phyloP scores from a whole-genome alignment of 2,797 vertebrate genomes.

The Ctenopoma multispine region DNA sequence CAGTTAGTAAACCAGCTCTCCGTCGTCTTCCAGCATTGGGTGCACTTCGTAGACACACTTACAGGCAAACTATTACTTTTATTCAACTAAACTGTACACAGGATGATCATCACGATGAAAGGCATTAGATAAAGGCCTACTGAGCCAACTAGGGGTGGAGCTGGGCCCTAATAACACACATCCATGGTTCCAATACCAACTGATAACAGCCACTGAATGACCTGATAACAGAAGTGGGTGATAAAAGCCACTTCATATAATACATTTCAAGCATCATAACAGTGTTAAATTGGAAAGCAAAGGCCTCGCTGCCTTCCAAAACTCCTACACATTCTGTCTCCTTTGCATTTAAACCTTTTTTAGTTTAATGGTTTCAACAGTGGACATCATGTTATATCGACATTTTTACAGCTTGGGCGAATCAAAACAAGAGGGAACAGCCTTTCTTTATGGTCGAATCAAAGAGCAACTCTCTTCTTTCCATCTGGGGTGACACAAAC shows the following conservation, averaged over 20 bases:
- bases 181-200: background rate
- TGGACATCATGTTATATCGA: conserved; percentile 8
- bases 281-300: conserved; percentile 9
- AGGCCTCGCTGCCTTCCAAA: background rate
- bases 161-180: too few relatives aligned
- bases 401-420: conserved; percentile 18
- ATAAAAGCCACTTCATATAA: conserved; percentile 4
- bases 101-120: too few relatives aligned
- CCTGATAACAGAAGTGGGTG: too few relatives aligned
- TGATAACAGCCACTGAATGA: too few relatives aligned
- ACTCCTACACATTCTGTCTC: conserved; percentile 14
- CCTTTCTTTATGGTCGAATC: conserved; percentile 41
- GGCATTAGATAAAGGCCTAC: too few relatives aligned
- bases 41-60: background rate
- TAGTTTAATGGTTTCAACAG: conserved; percentile 23
- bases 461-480: conserved; percentile 29
- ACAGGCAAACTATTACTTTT: background rate
- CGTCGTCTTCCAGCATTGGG: background rate
- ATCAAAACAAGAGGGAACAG: conserved; percentile 28
- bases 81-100: background rate
- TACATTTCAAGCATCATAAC: conserved; percentile 4
- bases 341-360: conserved; percentile 25
- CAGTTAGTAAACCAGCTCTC: background rate
- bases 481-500: conserved; percentile 44
- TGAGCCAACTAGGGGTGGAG: too few relatives aligned